Percentiles rank a stretch among this genome's conserved stretches.
These are phyloP conservation scores for Squalus acanthias DNA, from an alignment of 2,797 vertebrate species.

Conservation along the genomic window DNA sequence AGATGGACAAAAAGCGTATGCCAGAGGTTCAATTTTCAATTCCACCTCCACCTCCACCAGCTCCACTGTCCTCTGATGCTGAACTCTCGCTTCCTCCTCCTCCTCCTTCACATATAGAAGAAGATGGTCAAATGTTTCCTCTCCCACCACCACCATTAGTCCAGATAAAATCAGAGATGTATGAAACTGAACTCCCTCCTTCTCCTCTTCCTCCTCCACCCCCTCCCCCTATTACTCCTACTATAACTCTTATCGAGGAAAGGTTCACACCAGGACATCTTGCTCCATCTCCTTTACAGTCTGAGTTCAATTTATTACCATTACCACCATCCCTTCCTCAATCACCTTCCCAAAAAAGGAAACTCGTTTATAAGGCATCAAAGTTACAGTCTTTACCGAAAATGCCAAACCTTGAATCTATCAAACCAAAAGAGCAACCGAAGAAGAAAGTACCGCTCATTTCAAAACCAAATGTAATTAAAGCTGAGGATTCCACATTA, in stretches of 20 bases:
- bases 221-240: constrained; percentile 54
- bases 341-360: constrained; percentile 56
- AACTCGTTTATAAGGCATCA: constrained; percentile 60
- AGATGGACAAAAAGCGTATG: constrained; percentile 56
- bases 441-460: constrained; percentile 47
- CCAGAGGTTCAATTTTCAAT: constrained; percentile 58
- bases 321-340: constrained; percentile 40
- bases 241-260: constrained; percentile 46
- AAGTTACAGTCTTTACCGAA: constrained; percentile 55
- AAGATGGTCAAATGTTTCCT: constrained; percentile 53
- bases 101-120: constrained; percentile 61
- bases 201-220: constrained; percentile 64
- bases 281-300: constrained; percentile 57
- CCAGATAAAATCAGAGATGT: constrained; percentile 47
- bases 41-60: constrained; percentile 61
- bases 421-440: constrained; percentile 49
- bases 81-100: constrained; percentile 67
- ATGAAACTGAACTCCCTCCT: constrained; percentile 64
- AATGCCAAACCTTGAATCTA: constrained; percentile 64
- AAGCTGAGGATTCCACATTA: background rate
- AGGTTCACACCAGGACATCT: constrained; percentile 53
- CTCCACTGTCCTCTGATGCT: constrained; percentile 51
- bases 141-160: constrained; percentile 48
- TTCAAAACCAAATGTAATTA: constrained; percentile 40
- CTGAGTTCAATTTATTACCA: constrained; percentile 60